These are phyloP conservation scores for Sciurus vulgaris DNA, from an alignment of 2,797 vertebrate species.

Conservation along the genomic window DNA sequence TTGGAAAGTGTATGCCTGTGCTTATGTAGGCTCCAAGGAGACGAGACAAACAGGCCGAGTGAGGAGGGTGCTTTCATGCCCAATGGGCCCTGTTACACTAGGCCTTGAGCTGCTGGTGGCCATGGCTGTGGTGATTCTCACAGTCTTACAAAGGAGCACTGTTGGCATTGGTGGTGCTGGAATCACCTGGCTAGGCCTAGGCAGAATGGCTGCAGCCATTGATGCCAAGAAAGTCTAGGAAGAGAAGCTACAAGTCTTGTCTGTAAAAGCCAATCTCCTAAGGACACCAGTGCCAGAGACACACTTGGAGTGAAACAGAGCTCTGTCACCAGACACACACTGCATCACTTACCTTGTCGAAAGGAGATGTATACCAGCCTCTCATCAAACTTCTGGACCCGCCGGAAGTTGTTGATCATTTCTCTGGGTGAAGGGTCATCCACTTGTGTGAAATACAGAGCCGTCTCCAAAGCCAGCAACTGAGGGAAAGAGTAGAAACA, in stretches of 20 bases:
- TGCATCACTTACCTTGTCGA: slow-evolving; percentile 91
- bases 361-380: slow-evolving; percentile 94
- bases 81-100: background rate
- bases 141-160: background rate
- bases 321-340: background rate
- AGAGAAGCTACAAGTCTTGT: background rate
- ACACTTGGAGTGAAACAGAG: background rate
- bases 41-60: background rate
- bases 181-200: background rate
- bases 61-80: background rate
- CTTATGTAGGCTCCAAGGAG: background rate
- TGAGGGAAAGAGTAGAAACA: slow-evolving; percentile 78
- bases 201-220: background rate
- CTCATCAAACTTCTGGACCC: slow-evolving; percentile 90
- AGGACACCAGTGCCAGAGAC: background rate
- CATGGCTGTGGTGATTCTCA: background rate
- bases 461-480: slow-evolving; percentile 92
- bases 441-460: slow-evolving; percentile 90
- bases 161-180: background rate
- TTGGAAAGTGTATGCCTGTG: background rate
- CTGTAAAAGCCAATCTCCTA: background rate
- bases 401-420: slow-evolving; percentile 93
- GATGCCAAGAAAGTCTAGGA: background rate
- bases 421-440: slow-evolving; percentile 89
- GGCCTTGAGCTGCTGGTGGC: background rate